Percentiles rank a stretch among this genome's conserved stretches.
Conservation (phyloP, 37 sponge, comb jelly and placozoan genomes). For the Lycopodina hypogea region DNA sequence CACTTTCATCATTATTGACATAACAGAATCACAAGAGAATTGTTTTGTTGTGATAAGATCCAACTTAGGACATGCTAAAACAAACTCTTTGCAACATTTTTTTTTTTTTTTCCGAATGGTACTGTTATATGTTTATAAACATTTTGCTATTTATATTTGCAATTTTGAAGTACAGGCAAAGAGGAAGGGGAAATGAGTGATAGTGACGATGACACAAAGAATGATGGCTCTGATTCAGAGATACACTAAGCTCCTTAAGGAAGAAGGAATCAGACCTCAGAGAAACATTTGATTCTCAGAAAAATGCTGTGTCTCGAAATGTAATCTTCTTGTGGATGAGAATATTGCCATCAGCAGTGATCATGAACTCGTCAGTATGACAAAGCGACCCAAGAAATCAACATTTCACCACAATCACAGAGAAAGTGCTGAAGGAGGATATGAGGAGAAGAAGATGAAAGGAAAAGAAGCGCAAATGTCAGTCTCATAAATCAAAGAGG, state of each 20-base stretch:
- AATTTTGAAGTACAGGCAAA: background rate
- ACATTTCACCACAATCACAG: background rate
- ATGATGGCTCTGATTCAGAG: background rate
- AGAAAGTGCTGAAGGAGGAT: background rate
- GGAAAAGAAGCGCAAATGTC: background rate
- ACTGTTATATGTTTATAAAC: no score
- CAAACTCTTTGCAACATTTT: no score
- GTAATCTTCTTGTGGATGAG: background rate
- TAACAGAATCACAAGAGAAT: no score
- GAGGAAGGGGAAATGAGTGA: constrained; percentile 45
- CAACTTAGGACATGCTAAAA: no score
- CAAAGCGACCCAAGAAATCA: background rate
- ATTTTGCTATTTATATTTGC: background rate
- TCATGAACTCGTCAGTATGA: background rate
- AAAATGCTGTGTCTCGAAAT: background rate
- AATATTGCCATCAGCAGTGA: background rate
- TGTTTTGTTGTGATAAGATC: no score
- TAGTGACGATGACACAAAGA: constrained; percentile 16
- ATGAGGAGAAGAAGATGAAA: background rate
- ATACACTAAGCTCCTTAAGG: background rate
- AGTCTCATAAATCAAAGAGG: background rate
- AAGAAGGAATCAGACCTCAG: background rate
- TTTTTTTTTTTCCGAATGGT: no score
- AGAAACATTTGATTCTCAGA: background rate
- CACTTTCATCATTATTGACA: no score